A percentile compares a stretch with the other conserved stretches of the same genome.
Conservation (phyloP, 1,140 invertebrate species). For the Drosophila sulfurigaster region DNA sequence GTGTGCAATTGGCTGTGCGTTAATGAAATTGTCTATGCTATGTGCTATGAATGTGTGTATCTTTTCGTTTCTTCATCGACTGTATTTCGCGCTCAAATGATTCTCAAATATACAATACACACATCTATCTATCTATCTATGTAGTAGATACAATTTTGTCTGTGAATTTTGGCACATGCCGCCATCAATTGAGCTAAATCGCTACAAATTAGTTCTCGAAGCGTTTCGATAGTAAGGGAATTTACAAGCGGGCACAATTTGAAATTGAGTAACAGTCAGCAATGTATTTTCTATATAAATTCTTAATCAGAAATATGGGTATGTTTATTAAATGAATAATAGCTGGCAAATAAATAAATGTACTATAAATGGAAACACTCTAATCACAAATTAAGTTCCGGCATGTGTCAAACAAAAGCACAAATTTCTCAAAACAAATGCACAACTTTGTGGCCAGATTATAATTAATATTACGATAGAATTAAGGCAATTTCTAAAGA, state of each 20-base stretch:
- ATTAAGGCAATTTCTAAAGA: background rate
- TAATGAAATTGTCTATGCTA: slow-evolving; percentile 58
- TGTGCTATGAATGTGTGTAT: background rate
- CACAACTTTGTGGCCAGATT: background rate
- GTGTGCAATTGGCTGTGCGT: slow-evolving; percentile 71
- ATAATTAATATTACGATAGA: background rate
- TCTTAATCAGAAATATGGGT: background rate
- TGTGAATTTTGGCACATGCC: slow-evolving; percentile 49
- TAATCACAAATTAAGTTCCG: background rate
- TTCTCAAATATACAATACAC: background rate
- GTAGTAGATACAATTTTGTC: slow-evolving; percentile 8
- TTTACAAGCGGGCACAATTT: background rate
- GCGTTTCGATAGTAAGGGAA: background rate
- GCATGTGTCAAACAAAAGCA: background rate
- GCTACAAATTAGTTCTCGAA: background rate
- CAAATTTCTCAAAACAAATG: background rate
- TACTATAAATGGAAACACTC: background rate
- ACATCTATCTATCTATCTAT: background rate
- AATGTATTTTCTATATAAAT: too few species aligned
- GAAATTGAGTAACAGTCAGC: background rate
- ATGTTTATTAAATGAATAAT: background rate
- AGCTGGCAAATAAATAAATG: background rate
- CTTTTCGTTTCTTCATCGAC: slow-evolving; percentile 9
- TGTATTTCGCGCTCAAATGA: slow-evolving; percentile 19
- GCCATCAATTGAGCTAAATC: slow-evolving; percentile 7